These are phyloP conservation scores for Chaetodon trifascialis DNA, from an alignment of 2,113 vertebrate species.

Conservation along the genomic window DNA sequence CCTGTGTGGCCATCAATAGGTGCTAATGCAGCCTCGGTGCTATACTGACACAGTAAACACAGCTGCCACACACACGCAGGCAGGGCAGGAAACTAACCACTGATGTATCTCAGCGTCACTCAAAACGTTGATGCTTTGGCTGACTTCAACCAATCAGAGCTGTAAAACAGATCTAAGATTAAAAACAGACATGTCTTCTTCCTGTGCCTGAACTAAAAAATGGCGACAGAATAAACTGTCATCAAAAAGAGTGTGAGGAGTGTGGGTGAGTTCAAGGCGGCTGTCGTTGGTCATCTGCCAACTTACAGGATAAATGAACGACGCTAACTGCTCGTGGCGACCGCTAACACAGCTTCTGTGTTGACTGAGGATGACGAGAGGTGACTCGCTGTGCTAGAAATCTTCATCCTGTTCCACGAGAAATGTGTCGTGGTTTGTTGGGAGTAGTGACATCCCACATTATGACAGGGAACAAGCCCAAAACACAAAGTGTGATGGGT, in stretches of 20 bases:
- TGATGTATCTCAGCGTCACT: too few relatives aligned
- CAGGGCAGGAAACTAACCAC: not conserved
- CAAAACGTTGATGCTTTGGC: not conserved
- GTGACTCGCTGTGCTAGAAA: not conserved
- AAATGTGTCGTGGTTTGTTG: not conserved
- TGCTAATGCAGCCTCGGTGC: constrained; percentile 10
- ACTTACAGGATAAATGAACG: too few relatives aligned
- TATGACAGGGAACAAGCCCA: not conserved
- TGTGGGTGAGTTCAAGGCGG: not conserved
- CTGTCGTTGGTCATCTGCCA: not conserved
- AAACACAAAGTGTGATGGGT: not conserved
- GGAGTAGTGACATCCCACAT: not conserved
- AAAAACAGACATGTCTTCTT: not conserved
- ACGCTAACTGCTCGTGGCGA: too few relatives aligned
- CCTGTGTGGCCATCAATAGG: constrained; percentile 20
- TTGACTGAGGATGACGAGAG: not conserved
- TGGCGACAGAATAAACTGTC: not conserved
- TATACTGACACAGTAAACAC: constrained; percentile 52
- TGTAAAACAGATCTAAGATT: too few relatives aligned
- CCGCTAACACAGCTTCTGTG: not conserved
- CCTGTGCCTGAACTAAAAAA: not conserved
- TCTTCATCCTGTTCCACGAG: not conserved
- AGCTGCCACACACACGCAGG: constrained; percentile 34
- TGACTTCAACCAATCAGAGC: not conserved
- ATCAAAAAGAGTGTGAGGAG: not conserved